Evolutionary conservation across 2,797 vertebrate genomes (phyloP).

Genomic region (Fringilla coelebs): DNA sequence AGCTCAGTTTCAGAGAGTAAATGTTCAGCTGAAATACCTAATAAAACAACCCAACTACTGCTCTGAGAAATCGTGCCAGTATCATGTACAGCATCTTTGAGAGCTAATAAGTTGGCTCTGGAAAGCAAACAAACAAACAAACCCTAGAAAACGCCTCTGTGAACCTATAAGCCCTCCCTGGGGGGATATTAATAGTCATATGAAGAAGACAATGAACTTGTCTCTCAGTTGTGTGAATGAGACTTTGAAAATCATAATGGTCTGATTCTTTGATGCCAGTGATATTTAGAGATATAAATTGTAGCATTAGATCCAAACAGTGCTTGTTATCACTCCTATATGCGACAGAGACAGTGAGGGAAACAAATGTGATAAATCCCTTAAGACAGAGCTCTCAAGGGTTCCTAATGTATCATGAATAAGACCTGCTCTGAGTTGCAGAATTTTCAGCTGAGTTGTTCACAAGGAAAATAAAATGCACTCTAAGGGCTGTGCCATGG

Average conservation of each 20-base stretch:
- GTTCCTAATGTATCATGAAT: background rate
- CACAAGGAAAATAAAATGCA: background rate
- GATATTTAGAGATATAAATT: background rate
- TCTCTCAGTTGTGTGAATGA: background rate
- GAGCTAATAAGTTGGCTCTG: background rate
- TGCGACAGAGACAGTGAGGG: accelerated
- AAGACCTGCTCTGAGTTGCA: background rate
- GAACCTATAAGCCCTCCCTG: background rate
- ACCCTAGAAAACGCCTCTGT: background rate
- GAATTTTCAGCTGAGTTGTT: background rate
- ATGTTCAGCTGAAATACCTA: constrained; percentile 13
- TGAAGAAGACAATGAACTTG: background rate
- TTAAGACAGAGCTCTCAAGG: background rate
- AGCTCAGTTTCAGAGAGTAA: constrained; percentile 12
- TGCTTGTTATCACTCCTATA: background rate
- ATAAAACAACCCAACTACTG: background rate
- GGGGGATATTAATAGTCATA: background rate
- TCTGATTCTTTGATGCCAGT: background rate
- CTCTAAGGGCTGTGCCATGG: background rate
- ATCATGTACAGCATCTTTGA: background rate
- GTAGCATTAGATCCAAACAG: background rate
- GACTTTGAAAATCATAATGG: background rate
- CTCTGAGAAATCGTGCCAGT: constrained; percentile 1
- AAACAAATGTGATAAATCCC: background rate
- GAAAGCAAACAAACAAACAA: background rate